Percentiles rank a stretch among this genome's conserved stretches.
Conservation (phyloP, 1,140 invertebrate genomes). For the Drosophila bifasciata region DNA sequence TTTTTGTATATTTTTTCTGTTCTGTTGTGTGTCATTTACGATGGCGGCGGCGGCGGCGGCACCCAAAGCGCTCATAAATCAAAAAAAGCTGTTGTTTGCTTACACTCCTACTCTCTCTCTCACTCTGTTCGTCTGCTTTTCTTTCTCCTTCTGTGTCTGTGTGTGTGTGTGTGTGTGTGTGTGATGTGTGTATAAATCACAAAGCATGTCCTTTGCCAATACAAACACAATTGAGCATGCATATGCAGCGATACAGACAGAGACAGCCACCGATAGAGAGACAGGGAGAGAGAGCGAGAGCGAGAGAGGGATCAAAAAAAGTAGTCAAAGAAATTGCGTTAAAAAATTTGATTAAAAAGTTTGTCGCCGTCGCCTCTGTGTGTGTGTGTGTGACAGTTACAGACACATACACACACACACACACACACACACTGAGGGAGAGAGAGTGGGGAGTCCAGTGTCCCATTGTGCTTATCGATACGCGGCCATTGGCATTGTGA, state of each 20-base stretch:
- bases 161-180: constrained; percentile 42
- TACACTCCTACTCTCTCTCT: constrained; percentile 24
- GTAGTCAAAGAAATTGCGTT: constrained; percentile 66
- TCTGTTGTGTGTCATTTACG: constrained; percentile 29
- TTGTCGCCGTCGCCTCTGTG: constrained; percentile 59
- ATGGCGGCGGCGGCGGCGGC: constrained; percentile 36
- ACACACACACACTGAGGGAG: constrained; percentile 14
- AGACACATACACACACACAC: constrained; percentile 53
- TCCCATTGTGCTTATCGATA: constrained; percentile 76
- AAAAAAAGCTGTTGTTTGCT: constrained; percentile 72
- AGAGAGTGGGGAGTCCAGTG: neutral
- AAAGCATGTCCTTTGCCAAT: constrained; percentile 83
- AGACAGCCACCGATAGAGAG: constrained; percentile 9
- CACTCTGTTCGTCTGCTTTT: constrained; percentile 4
- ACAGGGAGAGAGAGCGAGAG: neutral
- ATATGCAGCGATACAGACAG: constrained; percentile 36
- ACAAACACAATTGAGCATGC: constrained; percentile 77
- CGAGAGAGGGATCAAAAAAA: constrained; percentile 27
- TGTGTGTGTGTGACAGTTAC: constrained; percentile 51
- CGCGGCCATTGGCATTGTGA: constrained; percentile 61
- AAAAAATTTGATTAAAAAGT: constrained; percentile 82
- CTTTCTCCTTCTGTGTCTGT: neutral
- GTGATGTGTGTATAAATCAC: constrained; percentile 80
- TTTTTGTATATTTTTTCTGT: constrained; percentile 35
- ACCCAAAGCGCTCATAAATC: constrained; percentile 81